phyloP scores from a whole-genome alignment of 2,113 vertebrate genomes.

The Xerus inauris region DNA sequence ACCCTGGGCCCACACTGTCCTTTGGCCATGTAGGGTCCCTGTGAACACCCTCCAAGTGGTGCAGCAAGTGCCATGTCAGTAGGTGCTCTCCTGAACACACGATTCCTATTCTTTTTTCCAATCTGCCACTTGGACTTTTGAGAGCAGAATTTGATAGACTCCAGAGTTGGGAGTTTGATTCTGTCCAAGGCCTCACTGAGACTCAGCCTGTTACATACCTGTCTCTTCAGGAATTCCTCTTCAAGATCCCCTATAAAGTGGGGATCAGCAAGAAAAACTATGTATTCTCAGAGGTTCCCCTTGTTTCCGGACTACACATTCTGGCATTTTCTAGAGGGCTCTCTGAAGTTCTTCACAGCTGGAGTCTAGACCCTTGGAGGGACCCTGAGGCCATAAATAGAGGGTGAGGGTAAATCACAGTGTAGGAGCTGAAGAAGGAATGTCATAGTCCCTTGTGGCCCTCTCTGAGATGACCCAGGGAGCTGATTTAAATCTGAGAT shows the following conservation, averaged over 20 bases:
- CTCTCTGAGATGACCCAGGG: accelerated
- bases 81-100: not conserved
- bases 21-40: accelerated
- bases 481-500: too few species aligned
- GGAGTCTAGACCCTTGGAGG: not conserved
- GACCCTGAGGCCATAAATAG: accelerated
- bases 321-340: not conserved
- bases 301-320: not conserved
- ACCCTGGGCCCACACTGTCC: not conserved
- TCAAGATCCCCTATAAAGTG: not conserved
- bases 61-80: accelerated
- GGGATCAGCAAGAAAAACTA: accelerated
- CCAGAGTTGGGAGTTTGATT: not conserved
- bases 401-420: accelerated
- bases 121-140: not conserved
- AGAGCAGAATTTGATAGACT: not conserved
- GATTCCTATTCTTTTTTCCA: not conserved
- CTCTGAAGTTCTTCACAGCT: not conserved
- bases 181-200: not conserved
- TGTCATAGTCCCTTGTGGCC: accelerated
- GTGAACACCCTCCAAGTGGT: too few species aligned
- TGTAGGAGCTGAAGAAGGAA: accelerated
- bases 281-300: accelerated
- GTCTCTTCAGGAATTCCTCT: not conserved
- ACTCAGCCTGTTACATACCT: accelerated